Evolutionary conservation across 2,888 invertebrate species (phyloP).

Genomic region (Peribatodes rhomboidaria): DNA sequence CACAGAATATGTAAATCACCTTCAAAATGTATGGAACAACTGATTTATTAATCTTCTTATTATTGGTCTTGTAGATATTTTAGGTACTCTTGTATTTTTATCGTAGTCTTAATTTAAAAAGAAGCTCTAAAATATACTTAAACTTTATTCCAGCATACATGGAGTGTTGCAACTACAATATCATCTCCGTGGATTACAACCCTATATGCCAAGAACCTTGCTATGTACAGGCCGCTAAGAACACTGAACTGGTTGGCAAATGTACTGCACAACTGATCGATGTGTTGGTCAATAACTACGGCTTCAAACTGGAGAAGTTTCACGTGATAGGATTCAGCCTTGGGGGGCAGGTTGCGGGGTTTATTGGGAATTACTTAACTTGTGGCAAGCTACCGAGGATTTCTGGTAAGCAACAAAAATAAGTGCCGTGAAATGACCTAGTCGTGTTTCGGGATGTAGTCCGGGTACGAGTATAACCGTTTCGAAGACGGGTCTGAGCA

Average conservation of each 20-base stretch:
- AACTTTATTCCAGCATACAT: slow-evolving; percentile 78
- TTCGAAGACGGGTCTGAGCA: no score
- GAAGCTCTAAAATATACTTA: no score
- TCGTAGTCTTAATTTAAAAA: no score
- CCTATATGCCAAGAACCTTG: slow-evolving; percentile 87
- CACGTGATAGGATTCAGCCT: slow-evolving; percentile 89
- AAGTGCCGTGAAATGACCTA: no score
- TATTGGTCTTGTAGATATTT: no score
- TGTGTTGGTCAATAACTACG: slow-evolving; percentile 70
- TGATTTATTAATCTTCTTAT: no score
- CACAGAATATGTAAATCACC: no score
- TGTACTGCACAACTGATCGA: slow-evolving; percentile 88
- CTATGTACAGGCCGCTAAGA: slow-evolving; percentile 86
- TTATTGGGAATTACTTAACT: slow-evolving; percentile 76
- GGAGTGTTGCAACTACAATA: slow-evolving; percentile 84
- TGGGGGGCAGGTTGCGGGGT: slow-evolving; percentile 88
- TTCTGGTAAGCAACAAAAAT: slow-evolving; percentile 77
- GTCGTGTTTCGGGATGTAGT: no score
- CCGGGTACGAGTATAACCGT: no score
- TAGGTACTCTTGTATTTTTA: no score
- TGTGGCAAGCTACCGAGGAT: slow-evolving; percentile 80
- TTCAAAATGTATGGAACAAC: no score
- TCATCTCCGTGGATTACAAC: slow-evolving; percentile 88
- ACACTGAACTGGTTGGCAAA: slow-evolving; percentile 86
- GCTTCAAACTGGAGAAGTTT: slow-evolving; percentile 76